Base-by-base conservation (phyloP, 2,888 invertebrate species). In the Molanna angustata region DNA sequence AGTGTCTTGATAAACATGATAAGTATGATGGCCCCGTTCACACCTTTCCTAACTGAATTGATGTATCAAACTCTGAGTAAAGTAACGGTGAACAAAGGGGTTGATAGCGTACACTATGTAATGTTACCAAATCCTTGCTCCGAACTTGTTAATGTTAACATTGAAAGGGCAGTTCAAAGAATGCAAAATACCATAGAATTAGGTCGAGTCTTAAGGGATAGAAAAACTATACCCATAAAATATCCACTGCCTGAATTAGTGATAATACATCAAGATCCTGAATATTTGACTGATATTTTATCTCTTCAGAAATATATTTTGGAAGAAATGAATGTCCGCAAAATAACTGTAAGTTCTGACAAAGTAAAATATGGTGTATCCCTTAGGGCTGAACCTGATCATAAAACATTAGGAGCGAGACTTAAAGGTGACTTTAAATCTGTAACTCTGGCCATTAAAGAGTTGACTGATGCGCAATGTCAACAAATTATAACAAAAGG, bases 181-280 rank as follows among this genome's bases (percentile, higher is more conserved):
- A 96, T 99, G 96, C 98, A 99, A 75, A 83, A 85, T 32, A 90
- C 98, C 1, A 90, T 99, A 58, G 98, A 98, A 68, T 73, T 98
- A 21, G 97, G 96, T 1, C 82, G 99, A 60, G 86, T 96, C 6
- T 80, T 97, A 55, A 80, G 99, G 55, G 99, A 99, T 67, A 81
- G 95, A 40, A 91, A 92, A 68, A 94, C 94, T 2, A 82, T 97
- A 57, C 96, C 98, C 0, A 82, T 95, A 2, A 98, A 97, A 78
- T 97, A 97, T 74, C 99, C 99, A 0, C 74, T 99, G 56, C 93
- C 92, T 14, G 96, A 97, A 73, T 84, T 98, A 62, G 86, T 98
- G n/a, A 87, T 98, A 4, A 90, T 99, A 61, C 93, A 96, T 68
- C 88, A 90, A 61, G 90, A 94, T 64, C 70, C 78, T 13, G 76